phyloP scores from a whole-genome alignment of 2,113 vertebrate species.

The Hippotragus niger region DNA sequence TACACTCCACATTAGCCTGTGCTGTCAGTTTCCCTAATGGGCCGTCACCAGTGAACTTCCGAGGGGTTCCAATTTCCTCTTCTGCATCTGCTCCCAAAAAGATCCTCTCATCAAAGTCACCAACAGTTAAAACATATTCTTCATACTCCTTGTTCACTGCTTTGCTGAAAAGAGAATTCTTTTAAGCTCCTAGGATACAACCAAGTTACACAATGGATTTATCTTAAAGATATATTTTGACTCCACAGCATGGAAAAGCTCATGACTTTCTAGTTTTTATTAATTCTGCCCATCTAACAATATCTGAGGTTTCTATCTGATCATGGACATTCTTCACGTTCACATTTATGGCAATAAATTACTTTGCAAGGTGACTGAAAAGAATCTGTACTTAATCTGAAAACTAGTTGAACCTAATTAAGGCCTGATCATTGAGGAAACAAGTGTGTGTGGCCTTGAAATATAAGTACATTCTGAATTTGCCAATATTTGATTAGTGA shows the following conservation, averaged over 20 bases:
- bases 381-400: constrained; percentile 2
- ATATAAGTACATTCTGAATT: not conserved
- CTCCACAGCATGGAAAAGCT: not conserved
- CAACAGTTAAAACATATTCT: constrained; percentile 95
- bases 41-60: constrained; percentile 81
- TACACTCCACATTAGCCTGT: constrained; percentile 84
- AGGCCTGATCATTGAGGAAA: not conserved
- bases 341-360: not conserved
- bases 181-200: constrained; percentile 19
- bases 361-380: not conserved
- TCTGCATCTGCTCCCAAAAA: constrained; percentile 96
- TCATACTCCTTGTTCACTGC: constrained; percentile 96
- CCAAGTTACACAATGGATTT: not conserved
- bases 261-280: not conserved
- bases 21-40: constrained; percentile 74
- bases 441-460: not conserved
- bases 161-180: constrained; percentile 87
- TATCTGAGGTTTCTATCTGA: not conserved
- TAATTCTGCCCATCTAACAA: not conserved
- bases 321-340: not conserved
- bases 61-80: constrained; percentile 96
- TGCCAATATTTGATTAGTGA: not conserved
- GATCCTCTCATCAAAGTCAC: constrained; percentile 97
- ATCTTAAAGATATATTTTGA: not conserved
- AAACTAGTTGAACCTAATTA: constrained; percentile 2